Evolutionary conservation across 2,797 vertebrate species (phyloP), one percentile per base, ranked within the genome.

Genomic region (Sebastolobus altivelis): DNA sequence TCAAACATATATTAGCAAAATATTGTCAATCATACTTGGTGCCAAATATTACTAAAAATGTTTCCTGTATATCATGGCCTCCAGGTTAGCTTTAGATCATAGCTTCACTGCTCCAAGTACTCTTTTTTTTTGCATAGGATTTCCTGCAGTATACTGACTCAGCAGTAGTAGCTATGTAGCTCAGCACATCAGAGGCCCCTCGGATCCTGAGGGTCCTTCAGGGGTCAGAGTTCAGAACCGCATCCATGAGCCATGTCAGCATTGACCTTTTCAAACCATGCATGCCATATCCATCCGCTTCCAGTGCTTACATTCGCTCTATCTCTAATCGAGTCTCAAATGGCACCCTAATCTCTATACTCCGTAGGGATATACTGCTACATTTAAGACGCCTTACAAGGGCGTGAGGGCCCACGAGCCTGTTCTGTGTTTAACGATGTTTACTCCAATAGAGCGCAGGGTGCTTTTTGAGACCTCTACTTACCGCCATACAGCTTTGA

Each of bases 171-270:
- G 88, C 81, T 38, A 88, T 74, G 88, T 89, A 93, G 90, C 88
- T 75, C 80, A 83, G 90, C 88, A 82, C 79, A 87, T 84, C 68
- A 79, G 67, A 65, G 80, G 55, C 83, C 82, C 73, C 82, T 78
- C 6, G 43, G 86, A 86, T 59, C 80, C 85, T 31, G 56, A 80
- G 80, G 91, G 87, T 88, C 88, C 29, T 67, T 58, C 22, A 38
- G 87, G 84, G 83, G 82, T 88, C 86, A 78, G 59, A 84, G 72
- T 86, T 89, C 82, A 93, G 85, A 92, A 86, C 89, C 87, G 91
- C 93, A 92, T 94, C 91, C 94, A 94, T 93, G 86, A 94, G 90
- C 91, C 93, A 93, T 93, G 87, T 88, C 84, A 91, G 88, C 91
- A 89, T 92, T 85, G 88, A 91, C 89, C 88, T 92, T 84, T 63